phyloP scores from a whole-genome alignment of 2,113 vertebrate species.

The Phaetusa simplex region DNA sequence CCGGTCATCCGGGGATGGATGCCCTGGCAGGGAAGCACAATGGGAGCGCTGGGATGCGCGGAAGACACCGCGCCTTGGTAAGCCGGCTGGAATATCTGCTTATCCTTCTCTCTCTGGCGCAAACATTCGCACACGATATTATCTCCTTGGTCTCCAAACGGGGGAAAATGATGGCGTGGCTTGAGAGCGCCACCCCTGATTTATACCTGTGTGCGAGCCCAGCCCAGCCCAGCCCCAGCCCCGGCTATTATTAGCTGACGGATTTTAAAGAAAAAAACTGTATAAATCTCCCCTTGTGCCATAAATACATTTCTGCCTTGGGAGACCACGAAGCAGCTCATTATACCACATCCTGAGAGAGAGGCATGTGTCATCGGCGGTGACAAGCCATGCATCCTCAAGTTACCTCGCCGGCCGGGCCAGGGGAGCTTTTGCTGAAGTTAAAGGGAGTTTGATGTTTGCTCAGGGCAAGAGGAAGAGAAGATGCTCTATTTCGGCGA shows the following conservation, averaged over 20 bases:
- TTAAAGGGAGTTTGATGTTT: background rate
- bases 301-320: conserved; percentile 76
- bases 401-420: conserved; percentile 52
- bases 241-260: conserved; percentile 75
- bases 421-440: background rate
- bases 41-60: background rate
- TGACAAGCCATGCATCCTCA: conserved; percentile 75
- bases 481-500: background rate
- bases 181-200: conserved; percentile 46
- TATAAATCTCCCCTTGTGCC: conserved; percentile 77
- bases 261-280: conserved; percentile 71
- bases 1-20: background rate
- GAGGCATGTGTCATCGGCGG: conserved; percentile 70
- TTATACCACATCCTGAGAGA: conserved; percentile 79
- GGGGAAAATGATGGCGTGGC: conserved; percentile 33
- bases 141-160: background rate
- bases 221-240: conserved; percentile 54
- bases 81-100: background rate
- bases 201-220: conserved; percentile 64
- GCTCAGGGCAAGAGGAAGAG: background rate
- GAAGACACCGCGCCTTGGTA: accelerated
- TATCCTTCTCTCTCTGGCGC: background rate
- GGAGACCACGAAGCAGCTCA: conserved; percentile 73
- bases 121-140: background rate
- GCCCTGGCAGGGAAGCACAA: background rate